Base-by-base conservation (phyloP, 2,888 invertebrate genomes). In the Hemicrepidius hirtus region DNA sequence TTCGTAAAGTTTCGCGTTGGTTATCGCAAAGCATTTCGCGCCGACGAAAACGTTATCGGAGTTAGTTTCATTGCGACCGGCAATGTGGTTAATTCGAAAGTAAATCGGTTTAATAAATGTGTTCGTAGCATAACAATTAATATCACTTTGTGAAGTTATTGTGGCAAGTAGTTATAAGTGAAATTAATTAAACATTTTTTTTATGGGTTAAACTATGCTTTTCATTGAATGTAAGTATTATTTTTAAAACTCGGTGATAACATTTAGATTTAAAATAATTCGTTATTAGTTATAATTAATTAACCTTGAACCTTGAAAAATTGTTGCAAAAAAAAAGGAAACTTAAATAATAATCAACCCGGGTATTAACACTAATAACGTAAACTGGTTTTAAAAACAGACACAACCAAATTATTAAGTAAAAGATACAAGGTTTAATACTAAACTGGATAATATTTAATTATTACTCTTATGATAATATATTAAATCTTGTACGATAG, bases 21-120 rank as follows among this genome's bases (percentile, higher is more conserved):
- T 57, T 57, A 57, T 57, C 57, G 57, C 57, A 37, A n/a, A 18
- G 28, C 32, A 18, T 18, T 28, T 13, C 20, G 37, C n/a, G 18
- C 10, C 57, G 37, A 32, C 57, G 57, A 37, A 53, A 57, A 18
- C 57, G 35, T 57, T 57, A 57, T 57, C 57, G n/a, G 37, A 37
- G 57, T 57, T 57, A 57, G 57, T 57, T 57, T 37, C 37, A 18
- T n/a, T 57, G 35, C 37, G 37, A 32, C 57, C 57, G 37, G 57
- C 57, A 20, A 37, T 7, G 37, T n/a, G 40, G 13, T 37, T 37
- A 20, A 57, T 57, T 57, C 57, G 57, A 57, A 57, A 57, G 57
- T 57, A 57, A 35, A 57, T 20, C 57, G 18, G 35, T 1, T n/a
- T 57, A 37, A 57, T 57, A 57, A 57, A 57, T 37, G 57, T 37